These are phyloP conservation scores for Drosophila infuscata DNA, from an alignment of 2,888 invertebrate genomes.

Conservation along the genomic window DNA sequence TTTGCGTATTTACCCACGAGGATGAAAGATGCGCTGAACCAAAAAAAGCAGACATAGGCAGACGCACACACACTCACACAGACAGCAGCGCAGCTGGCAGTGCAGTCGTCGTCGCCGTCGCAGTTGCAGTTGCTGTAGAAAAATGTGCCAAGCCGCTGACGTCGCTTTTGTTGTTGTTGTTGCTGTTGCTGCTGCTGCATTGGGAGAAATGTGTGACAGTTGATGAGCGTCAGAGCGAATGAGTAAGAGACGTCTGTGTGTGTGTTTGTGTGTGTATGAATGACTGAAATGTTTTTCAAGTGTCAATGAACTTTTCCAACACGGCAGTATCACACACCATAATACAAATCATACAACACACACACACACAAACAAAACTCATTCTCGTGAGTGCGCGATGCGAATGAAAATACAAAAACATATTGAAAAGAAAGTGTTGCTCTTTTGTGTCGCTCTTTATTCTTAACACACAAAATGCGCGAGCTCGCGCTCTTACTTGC, in stretches of 20 bases:
- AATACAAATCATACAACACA: constrained; percentile 61
- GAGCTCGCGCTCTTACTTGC: constrained; percentile 2
- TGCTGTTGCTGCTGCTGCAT: constrained; percentile 38
- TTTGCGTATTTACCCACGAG: constrained; percentile 80
- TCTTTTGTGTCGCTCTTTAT: constrained; percentile 48
- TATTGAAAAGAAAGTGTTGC: constrained; percentile 69
- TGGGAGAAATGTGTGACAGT: constrained; percentile 83
- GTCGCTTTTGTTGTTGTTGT: constrained; percentile 36
- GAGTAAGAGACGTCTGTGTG: constrained; percentile 58
- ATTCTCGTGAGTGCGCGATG: constrained; percentile 46
- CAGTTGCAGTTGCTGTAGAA: constrained; percentile 31
- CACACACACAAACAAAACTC: constrained; percentile 39
- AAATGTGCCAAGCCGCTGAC: constrained; percentile 76
- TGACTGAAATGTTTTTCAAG: constrained; percentile 82
- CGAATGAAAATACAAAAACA: constrained; percentile 70
- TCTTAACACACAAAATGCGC: constrained; percentile 7
- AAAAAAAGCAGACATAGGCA: constrained; percentile 43
- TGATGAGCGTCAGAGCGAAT: constrained; percentile 77
- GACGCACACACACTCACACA: constrained; percentile 71
- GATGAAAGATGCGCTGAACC: constrained; percentile 78
- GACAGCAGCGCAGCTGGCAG: constrained; percentile 40
- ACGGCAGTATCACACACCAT: constrained; percentile 76
- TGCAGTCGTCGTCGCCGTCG: constrained; percentile 24
- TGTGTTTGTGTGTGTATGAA: constrained; percentile 45
- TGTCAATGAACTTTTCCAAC: constrained; percentile 85